Percentiles rank a stretch among this genome's conserved stretches.
Conservation (phyloP, 2,888 invertebrate genomes). For the Tuberolachnus salignus region DNA sequence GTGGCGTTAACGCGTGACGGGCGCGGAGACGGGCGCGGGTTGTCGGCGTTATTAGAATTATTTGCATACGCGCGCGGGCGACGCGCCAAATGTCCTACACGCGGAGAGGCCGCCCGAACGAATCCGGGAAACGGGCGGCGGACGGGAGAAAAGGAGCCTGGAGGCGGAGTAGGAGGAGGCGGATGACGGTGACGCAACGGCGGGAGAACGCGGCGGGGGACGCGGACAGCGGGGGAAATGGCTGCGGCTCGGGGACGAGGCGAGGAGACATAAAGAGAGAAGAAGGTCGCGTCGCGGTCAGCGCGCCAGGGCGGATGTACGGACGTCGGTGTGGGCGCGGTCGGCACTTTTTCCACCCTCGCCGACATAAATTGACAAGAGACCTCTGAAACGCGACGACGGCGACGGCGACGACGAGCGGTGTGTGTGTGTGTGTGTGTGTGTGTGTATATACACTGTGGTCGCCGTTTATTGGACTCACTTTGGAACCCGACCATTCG, state of each 20-base stretch:
- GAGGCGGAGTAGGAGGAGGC: too few species aligned
- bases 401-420: neutral
- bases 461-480: too few species aligned
- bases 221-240: too few species aligned
- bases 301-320: neutral
- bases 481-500: too few species aligned
- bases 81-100: slow-evolving; percentile 21
- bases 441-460: too few species aligned
- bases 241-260: too few species aligned
- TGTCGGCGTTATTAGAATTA: slow-evolving; percentile 36
- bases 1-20: slow-evolving; percentile 4
- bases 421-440: too few species aligned
- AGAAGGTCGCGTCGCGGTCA: neutral
- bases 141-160: too few species aligned
- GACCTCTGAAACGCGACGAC: neutral
- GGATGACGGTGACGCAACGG: too few species aligned
- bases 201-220: too few species aligned
- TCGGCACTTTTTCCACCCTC: slow-evolving; percentile 3
- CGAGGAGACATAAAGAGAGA: too few species aligned
- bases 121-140: neutral
- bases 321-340: neutral
- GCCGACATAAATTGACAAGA: slow-evolving; percentile 16
- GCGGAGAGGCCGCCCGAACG: neutral
- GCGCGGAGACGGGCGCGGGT: too few species aligned
- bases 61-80: slow-evolving; percentile 38